Base-by-base conservation (phyloP, 1,140 invertebrate genomes). In the Papilio xuthus region DNA sequence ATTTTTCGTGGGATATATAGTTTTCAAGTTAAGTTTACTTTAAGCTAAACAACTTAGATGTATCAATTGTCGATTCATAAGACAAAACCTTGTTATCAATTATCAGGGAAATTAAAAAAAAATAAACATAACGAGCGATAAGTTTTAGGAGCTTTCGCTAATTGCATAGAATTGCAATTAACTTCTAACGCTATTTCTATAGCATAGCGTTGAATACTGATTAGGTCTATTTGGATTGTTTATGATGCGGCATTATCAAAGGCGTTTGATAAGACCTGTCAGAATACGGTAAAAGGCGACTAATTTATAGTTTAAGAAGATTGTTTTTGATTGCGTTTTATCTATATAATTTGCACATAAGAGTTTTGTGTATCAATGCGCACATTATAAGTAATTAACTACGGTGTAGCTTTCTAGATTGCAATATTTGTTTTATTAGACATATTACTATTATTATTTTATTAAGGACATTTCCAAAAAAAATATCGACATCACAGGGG, bases 221-320 rank as follows among this genome's bases (percentile, higher is more conserved):
- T 80, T 82, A 80, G 42, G 78, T 82, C 79, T 82, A 82, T 77
- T 79, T 82, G 77, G 77, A 80, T 85, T 83, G 82, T 85, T 89
- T 87, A 88, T 80, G 83, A 85, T 73, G 84, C 88, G 86, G 85
- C 75, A 72, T 67, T 81, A 86, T 88, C 86, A 88, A 89, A 88
- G 82, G 83, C 63, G 41, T 13, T 60, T 76, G 85, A 88, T 88
- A 85, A 87, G 81, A 82, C 82, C 78, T 69, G 13, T 80, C 69
- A 77, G 74, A 76, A 76, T 76, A 37, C 2, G 56, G 50, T 76
- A 63, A 76, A 76, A 76, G 53, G 74, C 53, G 53, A 23, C 20
- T 60, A 26, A 76, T 76, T 76, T 41, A 60, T 63, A 15, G 37
- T 37, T 37, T 23, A 73, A 42, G 23, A 26, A 26, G 6, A 47